Evolutionary conservation across 53 echinoderm and acorn worm species (phyloP).

Genomic region (Zoroaster sp.): DNA sequence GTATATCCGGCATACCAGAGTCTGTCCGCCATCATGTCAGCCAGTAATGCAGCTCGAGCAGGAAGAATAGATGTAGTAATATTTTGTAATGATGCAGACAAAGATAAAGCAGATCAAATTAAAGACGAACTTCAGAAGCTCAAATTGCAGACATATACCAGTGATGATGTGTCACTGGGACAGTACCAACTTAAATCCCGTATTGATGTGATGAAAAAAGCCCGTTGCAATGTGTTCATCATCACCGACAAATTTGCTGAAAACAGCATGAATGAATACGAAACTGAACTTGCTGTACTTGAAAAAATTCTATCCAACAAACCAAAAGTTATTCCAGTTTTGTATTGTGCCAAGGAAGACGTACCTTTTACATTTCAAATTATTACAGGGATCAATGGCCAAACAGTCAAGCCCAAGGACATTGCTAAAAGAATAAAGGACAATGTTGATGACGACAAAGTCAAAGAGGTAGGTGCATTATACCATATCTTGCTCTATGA

Average conservation of each 20-base stretch:
- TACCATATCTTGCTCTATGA: not conserved
- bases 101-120: not conserved
- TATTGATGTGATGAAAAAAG: not conserved
- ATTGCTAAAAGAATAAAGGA: not conserved
- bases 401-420: not conserved
- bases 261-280: not conserved
- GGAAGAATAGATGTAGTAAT: not conserved
- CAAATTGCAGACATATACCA: not conserved
- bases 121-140: not conserved
- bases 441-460: not conserved
- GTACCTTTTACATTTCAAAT: not conserved
- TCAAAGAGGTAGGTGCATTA: not conserved
- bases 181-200: not conserved
- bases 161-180: not conserved
- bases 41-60: too few relatives aligned
- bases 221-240: not conserved
- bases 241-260: not conserved
- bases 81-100: not conserved
- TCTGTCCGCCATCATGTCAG: too few relatives aligned
- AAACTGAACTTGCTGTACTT: not conserved
- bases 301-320: not conserved
- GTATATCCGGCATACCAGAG: too few relatives aligned
- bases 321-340: not conserved
- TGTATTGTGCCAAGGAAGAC: not conserved
- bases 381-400: not conserved